Percentiles rank a stretch among this genome's conserved stretches.
Conservation (phyloP, 1,140 invertebrate species). For the Neodiprion pinetum region DNA sequence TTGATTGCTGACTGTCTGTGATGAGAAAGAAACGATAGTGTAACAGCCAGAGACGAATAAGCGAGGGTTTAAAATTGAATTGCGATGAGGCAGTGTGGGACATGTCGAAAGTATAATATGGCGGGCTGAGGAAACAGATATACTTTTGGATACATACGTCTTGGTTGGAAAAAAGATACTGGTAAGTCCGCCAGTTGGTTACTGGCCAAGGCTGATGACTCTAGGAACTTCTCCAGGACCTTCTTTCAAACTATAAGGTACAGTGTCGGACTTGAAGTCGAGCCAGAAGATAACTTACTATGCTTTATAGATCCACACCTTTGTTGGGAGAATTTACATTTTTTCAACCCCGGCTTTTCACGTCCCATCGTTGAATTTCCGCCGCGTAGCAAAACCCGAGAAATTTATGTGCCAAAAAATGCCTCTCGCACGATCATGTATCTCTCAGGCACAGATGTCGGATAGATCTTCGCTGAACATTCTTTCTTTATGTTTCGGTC, state of each 20-base stretch:
- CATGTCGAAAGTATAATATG: background rate
- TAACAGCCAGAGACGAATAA: background rate
- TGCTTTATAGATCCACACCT: background rate
- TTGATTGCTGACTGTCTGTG: background rate
- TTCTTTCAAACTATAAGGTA: background rate
- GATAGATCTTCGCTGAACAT: too few species aligned
- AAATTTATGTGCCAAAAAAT: background rate
- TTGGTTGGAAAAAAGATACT: background rate
- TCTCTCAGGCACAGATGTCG: too few species aligned
- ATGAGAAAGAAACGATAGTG: background rate
- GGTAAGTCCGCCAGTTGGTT: background rate
- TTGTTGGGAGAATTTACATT: background rate
- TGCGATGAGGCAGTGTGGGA: background rate
- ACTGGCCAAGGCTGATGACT: background rate
- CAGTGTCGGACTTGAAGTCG: background rate
- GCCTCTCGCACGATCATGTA: too few species aligned
- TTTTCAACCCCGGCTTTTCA: background rate
- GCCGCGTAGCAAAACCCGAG: background rate
- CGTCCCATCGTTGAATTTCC: background rate
- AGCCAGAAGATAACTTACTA: background rate
- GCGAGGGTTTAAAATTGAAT: constrained; percentile 1
- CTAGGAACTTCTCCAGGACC: constrained; percentile 1
- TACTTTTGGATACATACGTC: background rate
- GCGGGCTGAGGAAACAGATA: background rate
- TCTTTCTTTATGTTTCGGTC: too few species aligned